Percentiles rank a stretch among this genome's conserved stretches.
Evolutionary conservation across 1,140 invertebrate species (phyloP).

Genomic region (Chelonus insularis): DNA sequence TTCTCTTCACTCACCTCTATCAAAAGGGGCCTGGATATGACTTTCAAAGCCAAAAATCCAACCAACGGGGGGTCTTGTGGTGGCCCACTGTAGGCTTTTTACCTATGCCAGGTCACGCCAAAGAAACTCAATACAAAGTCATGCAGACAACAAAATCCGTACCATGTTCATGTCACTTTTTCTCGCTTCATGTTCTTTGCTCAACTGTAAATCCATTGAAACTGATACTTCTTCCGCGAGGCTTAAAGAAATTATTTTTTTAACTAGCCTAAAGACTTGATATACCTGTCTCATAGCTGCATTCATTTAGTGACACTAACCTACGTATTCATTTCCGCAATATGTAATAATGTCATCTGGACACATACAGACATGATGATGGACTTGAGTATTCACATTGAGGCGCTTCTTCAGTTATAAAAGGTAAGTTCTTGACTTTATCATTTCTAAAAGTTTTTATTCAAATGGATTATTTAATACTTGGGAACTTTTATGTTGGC

Average conservation of each 20-base stretch:
- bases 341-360: too few relatives aligned
- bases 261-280: too few relatives aligned
- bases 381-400: too few relatives aligned
- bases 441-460: too few relatives aligned
- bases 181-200: not conserved
- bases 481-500: too few relatives aligned
- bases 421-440: too few relatives aligned
- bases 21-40: slow-evolving; percentile 24
- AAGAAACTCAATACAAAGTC: not conserved
- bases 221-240: slow-evolving; percentile 18
- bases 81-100: slow-evolving; percentile 11
- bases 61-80: slow-evolving; percentile 25
- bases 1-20: slow-evolving; percentile 23
- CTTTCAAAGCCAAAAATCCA: slow-evolving; percentile 26
- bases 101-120: not conserved
- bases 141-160: not conserved
- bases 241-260: too few relatives aligned
- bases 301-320: too few relatives aligned
- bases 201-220: slow-evolving; percentile 20
- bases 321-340: too few relatives aligned
- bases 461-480: too few relatives aligned
- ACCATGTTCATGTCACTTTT: not conserved
- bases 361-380: too few relatives aligned
- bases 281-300: too few relatives aligned
- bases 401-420: not conserved